Percentiles rank a stretch among this genome's conserved stretches.
These are phyloP conservation scores for Seriola dumerili DNA, from an alignment of 2,113 vertebrate species.

Conservation along the genomic window DNA sequence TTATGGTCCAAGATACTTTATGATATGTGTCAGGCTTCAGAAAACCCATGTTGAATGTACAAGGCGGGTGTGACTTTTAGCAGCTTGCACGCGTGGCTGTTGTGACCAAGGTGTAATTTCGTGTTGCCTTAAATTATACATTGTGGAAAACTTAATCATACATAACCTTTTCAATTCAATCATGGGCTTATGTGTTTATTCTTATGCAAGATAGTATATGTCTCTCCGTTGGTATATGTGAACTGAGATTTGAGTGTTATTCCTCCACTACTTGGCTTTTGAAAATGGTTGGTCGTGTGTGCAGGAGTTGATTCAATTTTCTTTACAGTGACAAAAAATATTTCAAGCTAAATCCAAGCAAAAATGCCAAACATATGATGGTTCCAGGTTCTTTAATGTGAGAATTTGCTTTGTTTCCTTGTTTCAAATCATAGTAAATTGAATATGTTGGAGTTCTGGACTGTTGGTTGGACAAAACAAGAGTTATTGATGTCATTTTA, in stretches of 20 bases:
- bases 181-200: background rate
- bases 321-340: too few species aligned
- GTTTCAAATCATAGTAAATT: background rate
- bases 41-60: background rate
- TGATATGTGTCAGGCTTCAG: background rate
- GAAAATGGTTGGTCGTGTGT: background rate
- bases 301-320: background rate
- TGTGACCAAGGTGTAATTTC: slow-evolving; percentile 20
- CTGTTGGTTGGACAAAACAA: background rate
- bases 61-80: slow-evolving; percentile 3
- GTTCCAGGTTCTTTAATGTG: background rate
- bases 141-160: slow-evolving; percentile 9
- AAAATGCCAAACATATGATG: too few species aligned
- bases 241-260: background rate
- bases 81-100: background rate
- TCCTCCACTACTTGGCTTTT: background rate
- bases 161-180: background rate
- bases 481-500: background rate
- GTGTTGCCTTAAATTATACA: slow-evolving; percentile 21
- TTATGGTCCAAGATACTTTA: rapidly evolving
- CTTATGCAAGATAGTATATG: too few species aligned
- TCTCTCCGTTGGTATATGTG: too few species aligned
- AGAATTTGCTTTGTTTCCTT: too few species aligned
- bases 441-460: background rate
- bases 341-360: too few species aligned